Percentiles rank a stretch among this genome's conserved stretches.
phyloP scores from a whole-genome alignment of 2,113 vertebrate species.

The Rhipidura dahli region DNA sequence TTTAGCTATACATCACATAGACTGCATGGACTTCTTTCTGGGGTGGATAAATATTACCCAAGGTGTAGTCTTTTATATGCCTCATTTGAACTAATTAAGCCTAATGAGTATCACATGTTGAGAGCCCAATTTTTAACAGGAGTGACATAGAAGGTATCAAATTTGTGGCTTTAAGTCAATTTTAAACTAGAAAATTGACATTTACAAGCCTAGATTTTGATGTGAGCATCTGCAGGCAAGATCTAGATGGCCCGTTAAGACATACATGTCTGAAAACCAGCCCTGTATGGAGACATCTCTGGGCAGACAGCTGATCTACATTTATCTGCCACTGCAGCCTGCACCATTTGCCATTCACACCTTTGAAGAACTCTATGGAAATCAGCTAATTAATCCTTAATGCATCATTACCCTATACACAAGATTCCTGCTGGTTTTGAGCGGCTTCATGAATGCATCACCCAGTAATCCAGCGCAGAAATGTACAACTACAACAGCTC shows the following conservation, averaged over 20 bases:
- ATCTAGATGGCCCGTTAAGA: background rate
- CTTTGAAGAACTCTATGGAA: background rate
- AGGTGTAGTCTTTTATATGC: background rate
- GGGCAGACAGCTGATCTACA: background rate
- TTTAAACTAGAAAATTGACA: background rate
- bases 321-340: background rate
- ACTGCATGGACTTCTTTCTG: background rate
- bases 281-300: background rate
- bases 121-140: background rate
- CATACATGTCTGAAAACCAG: background rate
- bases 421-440: background rate
- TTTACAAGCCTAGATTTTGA: background rate
- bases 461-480: background rate
- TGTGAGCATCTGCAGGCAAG: background rate
- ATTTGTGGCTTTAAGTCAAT: background rate
- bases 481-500: background rate
- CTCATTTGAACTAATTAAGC: conserved; percentile 19
- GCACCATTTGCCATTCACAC: background rate
- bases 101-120: background rate
- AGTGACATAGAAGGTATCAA: background rate
- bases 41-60: background rate
- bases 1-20: background rate
- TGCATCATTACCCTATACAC: background rate
- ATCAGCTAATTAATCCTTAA: background rate
- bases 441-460: background rate